Base-by-base conservation (phyloP, 2,797 vertebrate genomes). In the Morus bassanus region DNA sequence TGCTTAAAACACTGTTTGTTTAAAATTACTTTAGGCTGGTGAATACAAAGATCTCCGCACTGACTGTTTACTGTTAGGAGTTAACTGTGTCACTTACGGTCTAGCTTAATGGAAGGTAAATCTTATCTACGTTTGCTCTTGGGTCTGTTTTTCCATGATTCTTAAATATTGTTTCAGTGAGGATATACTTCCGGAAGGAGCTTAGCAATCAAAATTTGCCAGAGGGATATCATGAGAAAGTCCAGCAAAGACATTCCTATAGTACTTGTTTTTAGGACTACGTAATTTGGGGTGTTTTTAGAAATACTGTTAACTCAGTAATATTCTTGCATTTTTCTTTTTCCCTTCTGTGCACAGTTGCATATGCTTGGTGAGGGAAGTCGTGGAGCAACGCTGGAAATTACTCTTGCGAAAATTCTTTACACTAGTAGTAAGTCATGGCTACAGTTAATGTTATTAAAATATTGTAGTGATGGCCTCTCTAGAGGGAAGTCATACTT, bases 331-430 rank as follows among this genome's bases (percentile, higher is more conserved):
- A 6, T 73, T 67, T n/a, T 94, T 45, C 50, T 77, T 25, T 75
- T 83, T 59, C 4, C 13, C 19, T 94, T 85, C 83, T 78, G 19
- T 69, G 57, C 93, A 65, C 94, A 99, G 99, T 98, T 99, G 68
- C 99, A 99, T 92, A 99, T 99, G 99, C 96, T 99, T 60, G 99
- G 99, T 19, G 99, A 99, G n/a, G 99, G 99, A 82, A 98, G 98
- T 96, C 98, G 99, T 94, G 99, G 99, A 18, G 99, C 99, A 5
- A 69, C 98, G 5, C 97, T 99, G 73, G 99, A 99, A 97, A 99
- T 99, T 96, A 98, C 98, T n/a, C 98, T 99, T 76, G 98, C 99
- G 4, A 99, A 99, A 98, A 89, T 99, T 59, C 98, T 99, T 54
- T 98, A 99, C 60, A 94, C 96, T 33, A 99, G 98, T 94, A 98